Evolutionary conservation across 2,113 vertebrate genomes (phyloP), one percentile per base, ranked within the genome.

Genomic region (Sisor rabdophorus): DNA sequence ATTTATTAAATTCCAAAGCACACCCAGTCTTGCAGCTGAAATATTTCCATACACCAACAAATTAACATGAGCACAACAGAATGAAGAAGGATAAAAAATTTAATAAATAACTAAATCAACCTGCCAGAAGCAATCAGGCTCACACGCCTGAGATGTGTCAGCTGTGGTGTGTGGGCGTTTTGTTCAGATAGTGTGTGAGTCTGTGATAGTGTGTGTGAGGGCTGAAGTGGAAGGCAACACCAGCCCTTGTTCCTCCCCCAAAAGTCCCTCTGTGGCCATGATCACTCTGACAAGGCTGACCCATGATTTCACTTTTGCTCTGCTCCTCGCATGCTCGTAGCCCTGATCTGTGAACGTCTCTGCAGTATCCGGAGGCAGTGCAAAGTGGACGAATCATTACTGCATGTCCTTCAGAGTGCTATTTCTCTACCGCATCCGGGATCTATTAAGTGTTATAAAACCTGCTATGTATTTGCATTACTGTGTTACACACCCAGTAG

Each of bases 31-130:
- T 82, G 75, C 84, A 90, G 87, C 83, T 85, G 81, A 79, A 80
- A 44, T 75, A 79, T 63, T 79, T 77, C n/a, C 85, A n/a, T n/a
- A n/a, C 84, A 84, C 90, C 89, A 87, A 89, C 78, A 89, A 91
- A 91, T 91, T 90, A 91, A 90, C 88, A 88, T 77, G 64, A 89
- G 85, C 85, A 86, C 80, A 79, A 87, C 85, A 88, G 84, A 87
- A 83, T 87, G 86, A 85, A 88, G 81, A 44, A 30, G n/a, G 58
- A 48, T 65, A 1, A 17, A 67, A 68, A 68, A 64, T 32, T 22
- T 19, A 71, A 84, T 36, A 44, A 44, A 44, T 44, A 80, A 78
- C 87, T 89, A 90, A 87, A 73, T 85, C 82, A 85, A 19, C 30
- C 74, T 91, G 89, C 86, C 89, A 91, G 86, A 80, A 86, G 87